A percentile compares a stretch with the other conserved stretches of the same genome.
These are phyloP conservation scores for Neuroterus valhalla DNA, from an alignment of 1,140 invertebrate species.

Conservation along the genomic window DNA sequence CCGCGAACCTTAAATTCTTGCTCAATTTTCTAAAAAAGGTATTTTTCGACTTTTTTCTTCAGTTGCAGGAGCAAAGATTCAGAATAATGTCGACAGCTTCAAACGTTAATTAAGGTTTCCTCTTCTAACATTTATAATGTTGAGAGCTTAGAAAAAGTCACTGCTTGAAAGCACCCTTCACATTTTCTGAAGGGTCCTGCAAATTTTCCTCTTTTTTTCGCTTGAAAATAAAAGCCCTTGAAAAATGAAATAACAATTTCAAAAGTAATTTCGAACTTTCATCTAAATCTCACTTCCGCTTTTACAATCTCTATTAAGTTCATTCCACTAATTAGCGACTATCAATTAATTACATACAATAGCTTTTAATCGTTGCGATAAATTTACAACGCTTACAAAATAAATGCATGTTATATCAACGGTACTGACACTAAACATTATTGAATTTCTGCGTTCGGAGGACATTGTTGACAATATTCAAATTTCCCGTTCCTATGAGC, in stretches of 20 bases:
- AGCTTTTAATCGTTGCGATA: constrained; percentile 15
- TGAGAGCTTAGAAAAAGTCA: constrained; percentile 11
- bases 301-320: constrained; percentile 12
- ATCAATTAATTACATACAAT: constrained; percentile 29
- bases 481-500: constrained; percentile 4
- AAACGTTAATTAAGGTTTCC: constrained; percentile 15
- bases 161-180: background rate
- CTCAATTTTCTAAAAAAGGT: constrained; percentile 9
- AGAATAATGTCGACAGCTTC: background rate
- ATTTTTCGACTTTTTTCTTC: no score
- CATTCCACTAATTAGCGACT: constrained; percentile 10
- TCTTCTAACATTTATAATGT: constrained; percentile 20
- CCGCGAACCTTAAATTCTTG: background rate
- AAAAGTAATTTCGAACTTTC: background rate
- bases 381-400: constrained; percentile 27
- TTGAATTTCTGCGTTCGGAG: background rate
- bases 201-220: background rate
- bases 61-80: no score
- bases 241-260: constrained; percentile 11
- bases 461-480: constrained; percentile 19
- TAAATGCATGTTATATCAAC: background rate
- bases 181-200: background rate
- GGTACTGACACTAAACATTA: constrained; percentile 22
- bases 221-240: background rate
- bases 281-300: background rate